These are phyloP conservation scores for Platyrinchus mystaceus DNA, from an alignment of 2,797 vertebrate genomes.

Conservation along the genomic window DNA sequence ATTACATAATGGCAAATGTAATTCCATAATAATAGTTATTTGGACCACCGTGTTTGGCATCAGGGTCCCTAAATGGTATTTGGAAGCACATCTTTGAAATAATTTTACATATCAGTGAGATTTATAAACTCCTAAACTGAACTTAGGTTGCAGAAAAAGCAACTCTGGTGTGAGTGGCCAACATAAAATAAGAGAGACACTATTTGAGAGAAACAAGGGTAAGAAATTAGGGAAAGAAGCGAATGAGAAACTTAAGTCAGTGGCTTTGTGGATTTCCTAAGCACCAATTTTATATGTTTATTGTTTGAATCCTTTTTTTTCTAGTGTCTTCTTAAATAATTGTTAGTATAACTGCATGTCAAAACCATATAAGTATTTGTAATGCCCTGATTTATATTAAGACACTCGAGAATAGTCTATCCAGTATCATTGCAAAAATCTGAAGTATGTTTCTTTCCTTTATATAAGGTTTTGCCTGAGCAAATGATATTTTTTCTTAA, in stretches of 20 bases:
- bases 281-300: not conserved
- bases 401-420: not conserved
- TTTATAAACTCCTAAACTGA: not conserved
- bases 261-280: not conserved
- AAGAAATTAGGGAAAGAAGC: not conserved
- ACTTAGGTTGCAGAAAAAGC: not conserved
- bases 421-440: not conserved
- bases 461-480: not conserved
- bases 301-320: not conserved
- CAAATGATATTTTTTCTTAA: not conserved
- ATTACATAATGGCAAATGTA: not conserved
- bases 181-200: not conserved
- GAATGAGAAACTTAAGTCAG: not conserved
- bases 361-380: not conserved
- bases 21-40: not conserved
- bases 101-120: not conserved
- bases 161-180: not conserved
- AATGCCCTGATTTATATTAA: not conserved
- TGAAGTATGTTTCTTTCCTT: not conserved
- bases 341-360: not conserved
- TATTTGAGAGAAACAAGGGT: not conserved
- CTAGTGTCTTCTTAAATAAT: not conserved
- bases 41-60: not conserved
- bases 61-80: not conserved
- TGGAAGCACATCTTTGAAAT: not conserved